Percentiles rank a stretch among this genome's conserved stretches.
Conservation (phyloP, 2,888 invertebrate genomes). For the Timandra comae region DNA sequence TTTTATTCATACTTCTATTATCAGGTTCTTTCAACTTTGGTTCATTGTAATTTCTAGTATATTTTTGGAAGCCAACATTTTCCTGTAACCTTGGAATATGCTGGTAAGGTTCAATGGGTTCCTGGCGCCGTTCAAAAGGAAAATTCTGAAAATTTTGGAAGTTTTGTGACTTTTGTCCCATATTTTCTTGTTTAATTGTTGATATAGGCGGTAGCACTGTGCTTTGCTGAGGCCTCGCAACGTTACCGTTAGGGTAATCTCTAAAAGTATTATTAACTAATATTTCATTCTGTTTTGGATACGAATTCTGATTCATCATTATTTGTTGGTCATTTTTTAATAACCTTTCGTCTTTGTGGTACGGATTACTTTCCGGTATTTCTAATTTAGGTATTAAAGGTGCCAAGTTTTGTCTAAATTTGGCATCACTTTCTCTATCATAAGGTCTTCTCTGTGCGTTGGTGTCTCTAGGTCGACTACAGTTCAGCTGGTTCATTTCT, state of each 20-base stretch:
- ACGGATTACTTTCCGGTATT: slow-evolving; percentile 61
- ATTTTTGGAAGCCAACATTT: slow-evolving; percentile 63
- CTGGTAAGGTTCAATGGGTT: slow-evolving; percentile 38
- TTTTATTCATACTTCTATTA: slow-evolving; percentile 29
- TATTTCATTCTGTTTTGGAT: slow-evolving; percentile 41
- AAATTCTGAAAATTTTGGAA: slow-evolving; percentile 57
- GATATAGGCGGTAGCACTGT: slow-evolving; percentile 68
- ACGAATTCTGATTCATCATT: slow-evolving; percentile 36
- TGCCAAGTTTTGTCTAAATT: slow-evolving; percentile 61
- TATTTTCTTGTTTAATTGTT: slow-evolving; percentile 70
- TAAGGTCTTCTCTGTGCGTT: slow-evolving; percentile 64
- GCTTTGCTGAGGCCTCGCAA: slow-evolving; percentile 42
- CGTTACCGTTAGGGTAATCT: slow-evolving; percentile 50
- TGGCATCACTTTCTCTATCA: slow-evolving; percentile 63
- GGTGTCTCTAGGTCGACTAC: slow-evolving; percentile 47
- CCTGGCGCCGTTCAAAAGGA: slow-evolving; percentile 48
- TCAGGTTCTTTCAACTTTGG: slow-evolving; percentile 43
- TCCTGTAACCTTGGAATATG: slow-evolving; percentile 52
- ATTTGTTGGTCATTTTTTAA: slow-evolving; percentile 47
- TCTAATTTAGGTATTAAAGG: slow-evolving; percentile 69
- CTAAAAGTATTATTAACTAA: slow-evolving; percentile 39
- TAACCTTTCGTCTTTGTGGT: slow-evolving; percentile 55
- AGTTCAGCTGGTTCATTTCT: slow-evolving; percentile 68
- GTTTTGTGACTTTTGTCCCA: slow-evolving; percentile 48
- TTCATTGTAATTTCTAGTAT: slow-evolving; percentile 47